Evolutionary conservation across 2,797 vertebrate species (phyloP).

Genomic region (Pipistrellus kuhlii): DNA sequence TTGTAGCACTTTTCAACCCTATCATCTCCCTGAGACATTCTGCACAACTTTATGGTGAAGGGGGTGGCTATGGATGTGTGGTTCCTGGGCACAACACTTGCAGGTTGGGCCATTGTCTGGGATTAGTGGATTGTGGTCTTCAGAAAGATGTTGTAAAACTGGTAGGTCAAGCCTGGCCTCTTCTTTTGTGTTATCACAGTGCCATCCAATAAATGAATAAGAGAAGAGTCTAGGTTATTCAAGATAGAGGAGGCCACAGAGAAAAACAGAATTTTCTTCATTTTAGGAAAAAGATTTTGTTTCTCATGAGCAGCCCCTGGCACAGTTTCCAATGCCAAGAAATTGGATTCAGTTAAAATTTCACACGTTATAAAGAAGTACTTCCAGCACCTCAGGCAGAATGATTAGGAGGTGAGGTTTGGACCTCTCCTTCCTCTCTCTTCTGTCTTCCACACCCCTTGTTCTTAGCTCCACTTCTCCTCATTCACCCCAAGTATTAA

Average conservation of each 20-base stretch:
- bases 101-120: background rate
- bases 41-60: background rate
- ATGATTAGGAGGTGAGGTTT: background rate
- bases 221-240: background rate
- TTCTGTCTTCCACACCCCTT: background rate
- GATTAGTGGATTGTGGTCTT: background rate
- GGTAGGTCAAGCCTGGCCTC: background rate
- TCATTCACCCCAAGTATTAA: background rate
- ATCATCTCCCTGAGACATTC: background rate
- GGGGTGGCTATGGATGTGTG: background rate
- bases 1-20: background rate
- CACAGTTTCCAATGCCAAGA: conserved; percentile 18
- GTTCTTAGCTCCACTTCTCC: conserved; percentile 19
- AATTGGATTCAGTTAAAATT: conserved; percentile 50
- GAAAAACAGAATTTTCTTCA: conserved; percentile 48
- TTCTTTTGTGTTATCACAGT: background rate
- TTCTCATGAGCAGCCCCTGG: conserved; percentile 27
- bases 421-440: background rate
- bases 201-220: background rate
- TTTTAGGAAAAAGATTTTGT: conserved; percentile 53
- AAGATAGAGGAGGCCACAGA: background rate
- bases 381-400: background rate
- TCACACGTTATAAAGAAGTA: conserved; percentile 49
- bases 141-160: background rate
- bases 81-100: background rate